Conservation (phyloP, 53 echinoderm and acorn worm genomes). For the Stichopus horrens region DNA sequence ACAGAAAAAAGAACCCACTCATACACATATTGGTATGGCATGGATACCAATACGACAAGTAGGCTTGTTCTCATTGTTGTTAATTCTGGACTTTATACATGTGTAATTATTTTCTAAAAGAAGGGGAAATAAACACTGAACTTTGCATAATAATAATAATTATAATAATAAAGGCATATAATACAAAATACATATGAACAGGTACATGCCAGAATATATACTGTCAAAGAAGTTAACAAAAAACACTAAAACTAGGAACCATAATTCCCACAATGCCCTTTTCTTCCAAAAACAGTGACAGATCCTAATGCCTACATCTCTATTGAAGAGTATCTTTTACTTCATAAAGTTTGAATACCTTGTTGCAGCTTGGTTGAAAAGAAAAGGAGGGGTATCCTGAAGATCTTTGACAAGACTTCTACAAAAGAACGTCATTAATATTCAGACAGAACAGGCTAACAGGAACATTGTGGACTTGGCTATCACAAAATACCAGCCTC, state of each 20-base stretch:
- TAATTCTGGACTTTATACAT: slow-evolving; percentile 35
- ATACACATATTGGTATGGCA: not conserved
- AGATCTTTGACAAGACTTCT: no score
- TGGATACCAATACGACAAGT: not conserved
- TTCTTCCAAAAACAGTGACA: not conserved
- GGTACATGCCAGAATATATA: slow-evolving; percentile 18
- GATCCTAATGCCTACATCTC: not conserved
- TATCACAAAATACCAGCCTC: no score
- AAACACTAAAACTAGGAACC: not conserved
- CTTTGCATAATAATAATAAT: slow-evolving; percentile 43
- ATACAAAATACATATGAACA: slow-evolving; percentile 23
- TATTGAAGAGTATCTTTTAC: no score
- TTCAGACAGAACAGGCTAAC: no score
- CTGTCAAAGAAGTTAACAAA: not conserved
- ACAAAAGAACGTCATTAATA: no score
- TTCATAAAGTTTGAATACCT: not conserved
- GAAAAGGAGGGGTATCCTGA: not conserved
- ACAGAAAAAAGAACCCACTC: not conserved
- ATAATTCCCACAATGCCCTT: not conserved
- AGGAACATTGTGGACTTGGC: no score
- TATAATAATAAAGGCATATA: slow-evolving; percentile 3
- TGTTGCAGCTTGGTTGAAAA: not conserved
- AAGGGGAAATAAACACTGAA: slow-evolving; percentile 12
- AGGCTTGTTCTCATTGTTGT: not conserved
- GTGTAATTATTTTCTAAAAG: slow-evolving; percentile 13